Conservation (phyloP, 2,113 vertebrate species). For the Chionis minor region DNA sequence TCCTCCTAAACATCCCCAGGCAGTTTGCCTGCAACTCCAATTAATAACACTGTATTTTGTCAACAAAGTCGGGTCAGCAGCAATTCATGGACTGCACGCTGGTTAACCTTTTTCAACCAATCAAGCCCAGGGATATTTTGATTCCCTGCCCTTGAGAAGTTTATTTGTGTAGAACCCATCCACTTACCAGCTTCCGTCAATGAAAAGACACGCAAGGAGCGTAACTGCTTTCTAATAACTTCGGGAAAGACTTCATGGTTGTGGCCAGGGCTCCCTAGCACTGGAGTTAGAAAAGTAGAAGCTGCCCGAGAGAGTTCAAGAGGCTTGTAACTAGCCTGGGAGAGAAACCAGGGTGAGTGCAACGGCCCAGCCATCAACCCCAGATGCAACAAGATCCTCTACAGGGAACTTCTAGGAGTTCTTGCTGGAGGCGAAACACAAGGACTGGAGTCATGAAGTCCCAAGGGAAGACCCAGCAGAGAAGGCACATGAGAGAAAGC, state of each 20-base stretch:
- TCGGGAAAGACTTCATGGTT: background rate
- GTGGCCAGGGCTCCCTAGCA: background rate
- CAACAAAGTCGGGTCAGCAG: background rate
- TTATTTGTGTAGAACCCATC: constrained; percentile 13
- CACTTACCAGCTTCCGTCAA: constrained; percentile 4
- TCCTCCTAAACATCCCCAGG: background rate
- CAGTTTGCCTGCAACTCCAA: background rate
- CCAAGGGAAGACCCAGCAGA: background rate
- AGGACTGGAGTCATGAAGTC: background rate
- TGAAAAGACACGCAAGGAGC: background rate
- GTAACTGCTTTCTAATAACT: background rate
- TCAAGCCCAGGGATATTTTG: constrained; percentile 28
- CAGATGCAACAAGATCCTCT: background rate
- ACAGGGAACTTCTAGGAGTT: background rate
- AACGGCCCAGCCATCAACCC: accelerated
- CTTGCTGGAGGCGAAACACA: background rate
- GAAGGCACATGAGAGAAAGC: background rate
- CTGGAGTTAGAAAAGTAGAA: background rate
- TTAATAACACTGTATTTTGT: constrained; percentile 3
- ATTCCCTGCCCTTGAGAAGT: constrained; percentile 28
- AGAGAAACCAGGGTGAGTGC: background rate
- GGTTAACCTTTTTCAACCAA: constrained; percentile 42
- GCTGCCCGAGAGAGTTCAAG: background rate
- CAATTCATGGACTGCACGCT: background rate
- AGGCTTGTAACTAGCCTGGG: background rate